A percentile compares a stretch with the other conserved stretches of the same genome.
Evolutionary conservation across 2,888 invertebrate genomes (phyloP).

Genomic region (Cenopis cana): DNA sequence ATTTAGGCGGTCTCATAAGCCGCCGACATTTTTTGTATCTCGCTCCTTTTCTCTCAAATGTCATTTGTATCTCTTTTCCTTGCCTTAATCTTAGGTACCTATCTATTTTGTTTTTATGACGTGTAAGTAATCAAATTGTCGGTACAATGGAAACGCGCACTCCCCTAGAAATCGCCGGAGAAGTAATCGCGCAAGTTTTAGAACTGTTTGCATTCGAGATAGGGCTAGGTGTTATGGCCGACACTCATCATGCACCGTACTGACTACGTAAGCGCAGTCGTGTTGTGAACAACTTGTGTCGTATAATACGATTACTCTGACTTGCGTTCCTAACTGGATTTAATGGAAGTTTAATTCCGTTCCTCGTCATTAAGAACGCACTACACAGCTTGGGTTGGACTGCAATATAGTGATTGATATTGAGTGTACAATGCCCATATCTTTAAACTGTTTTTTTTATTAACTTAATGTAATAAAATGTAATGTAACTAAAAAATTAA

Average conservation of each 20-base stretch:
- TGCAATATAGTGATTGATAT: background rate
- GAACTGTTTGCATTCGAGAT: slow-evolving; percentile 73
- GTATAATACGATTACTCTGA: background rate
- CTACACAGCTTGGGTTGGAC: background rate
- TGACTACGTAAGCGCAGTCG: slow-evolving; percentile 1
- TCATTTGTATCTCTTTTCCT: too few species aligned
- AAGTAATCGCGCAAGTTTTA: slow-evolving; percentile 68
- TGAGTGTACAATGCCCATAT: too few species aligned
- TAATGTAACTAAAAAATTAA: too few species aligned
- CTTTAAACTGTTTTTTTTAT: too few species aligned
- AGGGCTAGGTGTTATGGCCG: slow-evolving; percentile 62
- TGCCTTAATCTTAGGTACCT: too few species aligned
- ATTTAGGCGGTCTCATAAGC: too few species aligned
- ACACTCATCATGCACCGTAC: slow-evolving; percentile 51
- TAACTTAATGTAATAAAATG: too few species aligned
- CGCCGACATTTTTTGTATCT: too few species aligned
- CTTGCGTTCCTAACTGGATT: background rate
- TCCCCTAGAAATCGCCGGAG: slow-evolving; percentile 59
- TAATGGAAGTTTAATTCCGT: background rate
- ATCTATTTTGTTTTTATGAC: background rate
- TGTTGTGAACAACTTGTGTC: background rate
- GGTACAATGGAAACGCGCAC: slow-evolving; percentile 55
- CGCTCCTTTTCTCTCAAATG: too few species aligned
- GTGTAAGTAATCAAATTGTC: background rate
- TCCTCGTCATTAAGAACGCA: too few species aligned